Conservation (phyloP, 2,888 invertebrate species). For the Helicoverpa assulta region DNA sequence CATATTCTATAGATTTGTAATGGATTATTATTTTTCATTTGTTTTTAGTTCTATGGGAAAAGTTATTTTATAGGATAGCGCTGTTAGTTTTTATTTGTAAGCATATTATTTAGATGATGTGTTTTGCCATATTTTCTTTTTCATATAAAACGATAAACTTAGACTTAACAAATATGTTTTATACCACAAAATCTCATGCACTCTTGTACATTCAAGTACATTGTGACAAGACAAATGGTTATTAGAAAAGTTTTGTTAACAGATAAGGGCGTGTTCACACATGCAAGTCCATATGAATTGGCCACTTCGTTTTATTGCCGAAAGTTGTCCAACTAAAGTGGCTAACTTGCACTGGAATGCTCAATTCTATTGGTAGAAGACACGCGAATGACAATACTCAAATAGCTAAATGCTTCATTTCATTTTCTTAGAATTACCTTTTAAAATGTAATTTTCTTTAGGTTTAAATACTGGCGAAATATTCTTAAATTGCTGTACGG, state of each 20-base stretch:
- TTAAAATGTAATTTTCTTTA: background rate
- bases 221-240: conserved; percentile 20
- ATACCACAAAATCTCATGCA: background rate
- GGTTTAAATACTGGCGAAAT: background rate
- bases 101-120: too few relatives aligned
- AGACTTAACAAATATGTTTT: too few relatives aligned
- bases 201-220: background rate
- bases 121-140: too few relatives aligned
- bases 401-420: background rate
- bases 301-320: conserved; percentile 56
- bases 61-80: too few relatives aligned
- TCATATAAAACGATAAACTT: too few relatives aligned
- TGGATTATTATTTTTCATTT: too few relatives aligned
- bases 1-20: too few relatives aligned
- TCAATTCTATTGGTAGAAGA: conserved; percentile 23
- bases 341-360: conserved; percentile 38
- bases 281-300: conserved; percentile 49
- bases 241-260: conserved; percentile 46
- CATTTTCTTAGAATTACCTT: background rate
- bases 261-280: conserved; percentile 33
- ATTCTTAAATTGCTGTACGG: background rate
- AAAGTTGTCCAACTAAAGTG: conserved; percentile 49
- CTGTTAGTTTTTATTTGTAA: too few relatives aligned
- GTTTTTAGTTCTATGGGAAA: too few relatives aligned
- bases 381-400: conserved; percentile 48